Conservation (phyloP, 2,888 invertebrate species). For the Leucoptera coffeella region DNA sequence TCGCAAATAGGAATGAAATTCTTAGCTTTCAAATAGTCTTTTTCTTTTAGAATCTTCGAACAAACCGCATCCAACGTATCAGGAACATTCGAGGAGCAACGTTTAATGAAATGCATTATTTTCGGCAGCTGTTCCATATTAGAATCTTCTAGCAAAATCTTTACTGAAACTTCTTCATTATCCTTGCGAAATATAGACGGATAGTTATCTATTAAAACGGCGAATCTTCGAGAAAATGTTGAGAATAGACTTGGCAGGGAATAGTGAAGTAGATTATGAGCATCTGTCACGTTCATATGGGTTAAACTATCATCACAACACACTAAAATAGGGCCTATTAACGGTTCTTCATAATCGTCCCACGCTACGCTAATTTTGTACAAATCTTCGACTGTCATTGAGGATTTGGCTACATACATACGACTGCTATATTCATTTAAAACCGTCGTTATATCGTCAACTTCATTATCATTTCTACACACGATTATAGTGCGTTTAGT, state of each 20-base stretch:
- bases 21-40: constrained; percentile 34
- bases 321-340: constrained; percentile 49
- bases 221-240: constrained; percentile 63
- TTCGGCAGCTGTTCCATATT: constrained; percentile 56
- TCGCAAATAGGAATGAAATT: constrained; percentile 48
- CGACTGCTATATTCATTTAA: constrained; percentile 14
- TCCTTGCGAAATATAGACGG: constrained; percentile 21
- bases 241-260: constrained; percentile 61
- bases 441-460: constrained; percentile 23
- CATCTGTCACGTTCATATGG: constrained; percentile 59
- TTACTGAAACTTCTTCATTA: constrained; percentile 22
- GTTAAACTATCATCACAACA: constrained; percentile 63
- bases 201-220: constrained; percentile 59
- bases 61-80: constrained; percentile 20
- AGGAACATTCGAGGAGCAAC: constrained; percentile 29
- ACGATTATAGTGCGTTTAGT: constrained; percentile 56
- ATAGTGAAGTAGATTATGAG: constrained; percentile 64
- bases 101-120: constrained; percentile 52
- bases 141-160: constrained; percentile 53
- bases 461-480: constrained; percentile 53
- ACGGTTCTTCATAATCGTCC: constrained; percentile 27
- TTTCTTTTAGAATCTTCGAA: constrained; percentile 17
- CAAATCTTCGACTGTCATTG: constrained; percentile 28
- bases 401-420: constrained; percentile 21
- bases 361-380: constrained; percentile 26